phyloP scores from a whole-genome alignment of 1,140 invertebrate species.

The Drosophila nigrodunni region DNA sequence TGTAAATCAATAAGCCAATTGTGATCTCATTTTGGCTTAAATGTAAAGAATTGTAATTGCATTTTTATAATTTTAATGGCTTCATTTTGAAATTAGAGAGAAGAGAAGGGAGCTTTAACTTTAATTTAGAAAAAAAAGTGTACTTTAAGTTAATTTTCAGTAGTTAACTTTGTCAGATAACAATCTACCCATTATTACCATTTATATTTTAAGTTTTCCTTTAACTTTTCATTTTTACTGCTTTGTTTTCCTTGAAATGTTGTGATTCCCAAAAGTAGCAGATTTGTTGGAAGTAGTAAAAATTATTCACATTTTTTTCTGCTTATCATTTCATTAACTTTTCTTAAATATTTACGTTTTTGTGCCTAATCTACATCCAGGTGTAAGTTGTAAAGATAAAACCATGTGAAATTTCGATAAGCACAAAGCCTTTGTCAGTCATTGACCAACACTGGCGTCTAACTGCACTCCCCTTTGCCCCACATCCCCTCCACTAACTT shows the following conservation, averaged over 20 bases:
- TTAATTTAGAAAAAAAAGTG: too few relatives aligned
- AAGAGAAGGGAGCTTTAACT: too few relatives aligned
- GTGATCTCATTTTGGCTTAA: constrained; percentile 57
- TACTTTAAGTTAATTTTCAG: too few relatives aligned
- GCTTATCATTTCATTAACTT: background rate
- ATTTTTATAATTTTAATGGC: background rate
- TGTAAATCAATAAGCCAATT: constrained; percentile 33
- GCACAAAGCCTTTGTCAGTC: constrained; percentile 6
- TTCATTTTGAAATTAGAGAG: too few relatives aligned
- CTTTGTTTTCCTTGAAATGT: too few relatives aligned
- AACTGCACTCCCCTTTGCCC: background rate
- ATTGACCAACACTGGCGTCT: constrained; percentile 7
- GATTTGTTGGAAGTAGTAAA: too few relatives aligned
- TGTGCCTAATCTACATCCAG: background rate
- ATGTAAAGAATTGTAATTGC: constrained; percentile 18
- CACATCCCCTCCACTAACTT: background rate
- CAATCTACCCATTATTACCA: too few relatives aligned
- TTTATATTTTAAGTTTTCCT: too few relatives aligned
- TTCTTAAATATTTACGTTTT: background rate
- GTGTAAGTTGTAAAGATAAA: constrained; percentile 12
- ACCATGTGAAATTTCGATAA: constrained; percentile 15
- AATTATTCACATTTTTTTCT: too few relatives aligned
- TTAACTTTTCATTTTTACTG: too few relatives aligned
- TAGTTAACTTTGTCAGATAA: too few relatives aligned
- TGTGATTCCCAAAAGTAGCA: too few relatives aligned